Evolutionary conservation across 2,797 vertebrate genomes (phyloP), one percentile per base, ranked within the genome.

Genomic region (Podarcis siculus): DNA sequence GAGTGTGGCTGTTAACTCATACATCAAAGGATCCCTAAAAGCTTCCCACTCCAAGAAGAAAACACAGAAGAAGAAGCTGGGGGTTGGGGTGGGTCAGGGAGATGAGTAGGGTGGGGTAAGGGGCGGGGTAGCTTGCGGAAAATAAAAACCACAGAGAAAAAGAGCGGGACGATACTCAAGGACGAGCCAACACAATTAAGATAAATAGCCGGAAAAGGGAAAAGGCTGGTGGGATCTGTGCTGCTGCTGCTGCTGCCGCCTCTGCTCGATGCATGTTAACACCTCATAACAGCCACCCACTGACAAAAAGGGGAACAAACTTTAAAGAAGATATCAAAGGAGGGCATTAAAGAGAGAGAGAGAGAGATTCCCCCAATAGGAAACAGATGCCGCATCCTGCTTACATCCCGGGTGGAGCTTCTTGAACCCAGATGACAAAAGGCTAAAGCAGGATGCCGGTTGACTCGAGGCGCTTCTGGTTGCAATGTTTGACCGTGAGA

Each of bases 241-340:
- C n/a, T 19, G 67, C 49, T 75, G 55, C 67, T 39, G 39, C n/a
- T 64, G 30, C 21, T 12, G 35, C 8, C 39, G 79, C 76, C 71
- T 82, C 89, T 90, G 85, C 45, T 89, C 3, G 78, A n/a, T 75
- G 82, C 79, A 73, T 79, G 73, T 84, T 83, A 84, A 79, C 89
- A 90, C 89, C 89, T 90, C 89, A 27, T 90, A 90, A 88, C 64
- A 85, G 83, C 89, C 89, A 90, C 82, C 89, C 86, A 85, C 83
- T 32, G 17, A 85, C 86, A 85, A 90, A 90, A 87, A 73, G 23
- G 72, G 82, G 71, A 85, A 72, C 45, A 78, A 82, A 72, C 72
- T 86, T 90, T 88, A 82, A 90, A 90, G 89, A 82, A 79, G 86
- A 85, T 86, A 90, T 90, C 83, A 90, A 90, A 90, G 89, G 83